Conservation (phyloP, 2,888 invertebrate genomes). For the Morpho deidamia region DNA sequence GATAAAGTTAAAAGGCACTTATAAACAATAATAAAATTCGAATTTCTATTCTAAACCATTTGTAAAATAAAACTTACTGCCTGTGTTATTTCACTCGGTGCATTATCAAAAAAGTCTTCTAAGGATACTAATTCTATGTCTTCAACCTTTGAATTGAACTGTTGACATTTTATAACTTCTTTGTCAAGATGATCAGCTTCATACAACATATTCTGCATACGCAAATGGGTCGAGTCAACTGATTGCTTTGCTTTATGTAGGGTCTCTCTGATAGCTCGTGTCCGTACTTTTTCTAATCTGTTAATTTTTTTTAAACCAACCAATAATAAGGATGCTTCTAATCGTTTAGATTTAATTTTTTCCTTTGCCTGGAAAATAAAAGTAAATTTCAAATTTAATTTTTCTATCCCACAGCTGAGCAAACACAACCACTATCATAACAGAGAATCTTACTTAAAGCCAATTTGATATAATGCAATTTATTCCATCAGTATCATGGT, state of each 20-base stretch:
- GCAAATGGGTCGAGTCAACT: constrained; percentile 93
- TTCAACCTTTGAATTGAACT: constrained; percentile 97
- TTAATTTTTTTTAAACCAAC: constrained; percentile 94
- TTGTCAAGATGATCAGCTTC: constrained; percentile 96
- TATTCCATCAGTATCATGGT: no score
- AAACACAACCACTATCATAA: no score
- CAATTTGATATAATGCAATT: no score
- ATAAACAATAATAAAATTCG: no score
- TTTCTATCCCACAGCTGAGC: no score
- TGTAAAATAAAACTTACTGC: constrained; percentile 69
- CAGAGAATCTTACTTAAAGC: neutral
- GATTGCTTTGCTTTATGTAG: constrained; percentile 90
- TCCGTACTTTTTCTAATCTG: constrained; percentile 92
- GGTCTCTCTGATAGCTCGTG: constrained; percentile 88
- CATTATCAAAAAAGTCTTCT: constrained; percentile 89
- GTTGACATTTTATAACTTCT: constrained; percentile 95
- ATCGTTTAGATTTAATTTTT: constrained; percentile 82
- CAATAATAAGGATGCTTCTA: constrained; percentile 86
- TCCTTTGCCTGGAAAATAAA: constrained; percentile 64
- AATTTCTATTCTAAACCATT: no score
- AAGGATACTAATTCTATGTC: constrained; percentile 91
- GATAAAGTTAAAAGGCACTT: no score
- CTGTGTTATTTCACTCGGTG: constrained; percentile 83
- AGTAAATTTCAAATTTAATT: neutral
- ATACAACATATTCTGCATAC: constrained; percentile 95